Evolutionary conservation across 2,797 vertebrate species (phyloP).

Genomic region (Valencia hispanica): DNA sequence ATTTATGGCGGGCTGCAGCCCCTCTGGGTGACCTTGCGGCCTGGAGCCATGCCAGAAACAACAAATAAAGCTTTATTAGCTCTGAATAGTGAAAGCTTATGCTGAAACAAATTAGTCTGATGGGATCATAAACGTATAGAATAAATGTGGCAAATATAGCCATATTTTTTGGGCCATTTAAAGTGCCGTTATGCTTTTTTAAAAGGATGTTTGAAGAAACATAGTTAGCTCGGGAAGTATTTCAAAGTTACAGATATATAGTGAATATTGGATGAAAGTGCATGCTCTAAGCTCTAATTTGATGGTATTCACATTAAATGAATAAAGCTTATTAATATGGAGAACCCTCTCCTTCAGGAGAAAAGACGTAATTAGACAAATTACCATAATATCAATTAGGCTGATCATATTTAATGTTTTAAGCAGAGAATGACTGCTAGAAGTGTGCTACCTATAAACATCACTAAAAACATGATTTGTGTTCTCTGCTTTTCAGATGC

Average conservation of each 20-base stretch:
- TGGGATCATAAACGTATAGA: slow-evolving; percentile 49
- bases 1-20: slow-evolving; percentile 26
- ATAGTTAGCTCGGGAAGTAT: not conserved
- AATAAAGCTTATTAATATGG: slow-evolving; percentile 11
- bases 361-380: slow-evolving; percentile 8
- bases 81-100: slow-evolving; percentile 44
- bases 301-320: not conserved
- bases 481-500: not conserved
- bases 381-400: slow-evolving; percentile 7
- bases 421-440: not conserved
- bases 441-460: not conserved
- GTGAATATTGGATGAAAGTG: not conserved
- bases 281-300: slow-evolving; percentile 5
- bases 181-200: slow-evolving; percentile 12
- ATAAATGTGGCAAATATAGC: slow-evolving; percentile 42
- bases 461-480: not conserved
- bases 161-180: slow-evolving; percentile 27
- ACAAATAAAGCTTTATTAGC: slow-evolving; percentile 59
- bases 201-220: slow-evolving; percentile 18
- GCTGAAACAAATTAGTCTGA: slow-evolving; percentile 55
- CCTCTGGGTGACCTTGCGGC: slow-evolving; percentile 44
- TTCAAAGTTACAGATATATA: not conserved
- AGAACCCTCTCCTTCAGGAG: slow-evolving; percentile 11
- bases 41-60: slow-evolving; percentile 57
- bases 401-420: slow-evolving; percentile 8